A percentile compares a stretch with the other conserved stretches of the same genome.
Conservation (phyloP, 1,140 invertebrate genomes). For the Bombus pyrosoma region DNA sequence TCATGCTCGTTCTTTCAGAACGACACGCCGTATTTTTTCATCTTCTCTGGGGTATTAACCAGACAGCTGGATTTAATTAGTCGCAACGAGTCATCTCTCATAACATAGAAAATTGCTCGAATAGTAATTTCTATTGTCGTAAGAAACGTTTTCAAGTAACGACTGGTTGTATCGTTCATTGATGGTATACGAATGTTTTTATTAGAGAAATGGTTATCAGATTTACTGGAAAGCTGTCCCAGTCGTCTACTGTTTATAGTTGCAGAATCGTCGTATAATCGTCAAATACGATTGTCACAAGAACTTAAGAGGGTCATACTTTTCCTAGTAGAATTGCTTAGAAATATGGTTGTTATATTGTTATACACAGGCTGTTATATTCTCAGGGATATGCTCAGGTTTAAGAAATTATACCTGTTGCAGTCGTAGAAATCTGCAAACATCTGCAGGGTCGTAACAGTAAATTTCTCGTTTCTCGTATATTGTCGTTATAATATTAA, state of each 20-base stretch:
- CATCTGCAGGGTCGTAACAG: too few species aligned
- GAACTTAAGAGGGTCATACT: too few species aligned
- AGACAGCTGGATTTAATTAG: not conserved
- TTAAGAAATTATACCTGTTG: too few species aligned
- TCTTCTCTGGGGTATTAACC: not conserved
- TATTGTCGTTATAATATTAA: too few species aligned
- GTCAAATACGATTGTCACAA: too few species aligned
- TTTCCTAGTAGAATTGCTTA: too few species aligned
- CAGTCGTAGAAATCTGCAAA: too few species aligned
- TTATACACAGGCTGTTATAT: too few species aligned
- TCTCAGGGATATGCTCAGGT: too few species aligned
- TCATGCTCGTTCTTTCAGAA: not conserved
- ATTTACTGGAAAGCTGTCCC: too few species aligned
- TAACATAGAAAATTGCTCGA: not conserved
- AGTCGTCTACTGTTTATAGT: not conserved
- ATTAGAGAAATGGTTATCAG: not conserved
- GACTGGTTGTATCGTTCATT: not conserved
- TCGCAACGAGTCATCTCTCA: not conserved
- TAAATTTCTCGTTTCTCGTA: too few species aligned
- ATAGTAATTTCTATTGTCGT: not conserved
- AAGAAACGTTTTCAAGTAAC: not conserved
- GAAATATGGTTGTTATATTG: too few species aligned
- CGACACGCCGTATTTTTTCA: not conserved
- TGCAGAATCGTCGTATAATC: not conserved
- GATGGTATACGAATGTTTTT: not conserved